Base-by-base conservation (phyloP, 2,113 vertebrate genomes). In the Daphoenositta chrysoptera region DNA sequence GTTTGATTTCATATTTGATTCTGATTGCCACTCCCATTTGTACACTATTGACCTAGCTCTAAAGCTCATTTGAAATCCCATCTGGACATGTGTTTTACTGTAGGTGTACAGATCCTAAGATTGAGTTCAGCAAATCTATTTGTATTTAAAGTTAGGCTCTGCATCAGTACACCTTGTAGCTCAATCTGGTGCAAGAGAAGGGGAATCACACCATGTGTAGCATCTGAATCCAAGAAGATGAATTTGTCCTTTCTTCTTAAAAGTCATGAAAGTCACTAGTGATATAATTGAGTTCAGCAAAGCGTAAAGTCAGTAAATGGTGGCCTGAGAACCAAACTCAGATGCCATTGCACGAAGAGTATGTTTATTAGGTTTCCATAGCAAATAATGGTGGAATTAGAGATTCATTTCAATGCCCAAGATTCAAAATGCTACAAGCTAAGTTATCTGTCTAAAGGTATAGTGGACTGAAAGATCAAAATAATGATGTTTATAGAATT, bases 161-260 rank as follows among this genome's bases (percentile, higher is more conserved):
- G 45, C 42, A 81, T 4, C 12, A 57, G n/a, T 8, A 42, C 31
- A 45, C 17, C 6, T 21, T 47, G 7, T 27, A 83, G 45, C 30
- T 93, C 40, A 53, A 2, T 11, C 3, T 87, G 27, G 39, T 33
- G 47, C 19, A 63, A 84, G 56, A 10, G 30, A 57, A 53, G 24
- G 9, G 13, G 10, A 3, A 40, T 81, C 37, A 16, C 12, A 61
- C 20, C 1, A 0, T 2, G 3, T 68, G 27, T 22, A 33, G 24
- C 24, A n/a, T 35, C 13, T 64, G 33, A 86, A 45, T 83, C 45
- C 20, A 83, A 27, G 42, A 76, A 50, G 35, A 60, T 0, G 0
- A 48, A 53, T 69, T 79, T 64, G 23, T 39, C 21, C 7, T 63
- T 87, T 90, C 72, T 48, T 35, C 37, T 45, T 68, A 10, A 33